Base-by-base conservation (phyloP, 30 jellyfish, hydroid and myxozoan species). In the Aurelia sp. region DNA sequence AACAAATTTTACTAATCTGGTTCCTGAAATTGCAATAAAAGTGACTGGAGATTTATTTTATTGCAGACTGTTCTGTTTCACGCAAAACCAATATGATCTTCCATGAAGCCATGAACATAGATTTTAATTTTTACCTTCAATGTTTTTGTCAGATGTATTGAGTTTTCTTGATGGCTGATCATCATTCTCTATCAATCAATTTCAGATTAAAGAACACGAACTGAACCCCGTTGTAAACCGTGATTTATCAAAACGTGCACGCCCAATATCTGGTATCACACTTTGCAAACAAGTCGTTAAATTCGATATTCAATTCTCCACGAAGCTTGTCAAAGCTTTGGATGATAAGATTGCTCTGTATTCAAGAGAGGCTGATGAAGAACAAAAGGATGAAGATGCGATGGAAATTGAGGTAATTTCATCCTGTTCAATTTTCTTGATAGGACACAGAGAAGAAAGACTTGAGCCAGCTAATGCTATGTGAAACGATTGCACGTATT, bases 211-310 rank as follows among this genome's bases (percentile, higher is more conserved):
- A 83, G 98, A 92, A 23, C 64, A 73, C 23, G 98, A 92, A 33
- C 81, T 87, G 44, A 81, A 66, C 17, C 98, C 98, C 19, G 95
- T 87, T 47, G 97, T 92, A 48, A 92, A 92, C 58, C 98, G 98
- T 35, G 98, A 92, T 60, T 85, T 92, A 6, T 62, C 95, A 13
- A 87, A 92, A 74, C 89, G 98, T 7, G 83, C 86, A 20, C 96
- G 98, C 3, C 97, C 98, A 21, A 90, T 92, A 7, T 62, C 95
- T 13, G 88, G 89, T 47, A 51, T 87, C 48, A 76, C 96, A 61
- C 52, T 87, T 70, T 37, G 81, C 86, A 76, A 52, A 35, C 71
- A 77, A 55, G 87, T 67, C 21, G 80, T 66, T 2, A 70, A 70
- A 11, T 87, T 85, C 35, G 98, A 92, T 76, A 76, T 87, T 8